Evolutionary conservation across 2,888 invertebrate genomes (phyloP).

Genomic region (Heliconius erato): DNA sequence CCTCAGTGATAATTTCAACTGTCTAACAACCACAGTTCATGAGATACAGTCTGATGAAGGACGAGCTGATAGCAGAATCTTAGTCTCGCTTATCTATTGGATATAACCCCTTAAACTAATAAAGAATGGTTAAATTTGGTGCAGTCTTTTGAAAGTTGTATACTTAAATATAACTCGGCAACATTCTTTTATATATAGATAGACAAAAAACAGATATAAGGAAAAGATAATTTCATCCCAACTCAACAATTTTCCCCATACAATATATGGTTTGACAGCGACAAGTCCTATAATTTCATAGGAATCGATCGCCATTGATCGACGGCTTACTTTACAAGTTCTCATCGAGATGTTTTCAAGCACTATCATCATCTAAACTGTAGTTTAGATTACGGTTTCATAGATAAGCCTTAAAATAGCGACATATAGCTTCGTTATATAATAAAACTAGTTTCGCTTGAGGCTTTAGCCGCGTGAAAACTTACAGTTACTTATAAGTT

Average conservation of each 20-base stretch:
- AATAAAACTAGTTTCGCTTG: neutral
- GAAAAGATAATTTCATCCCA: neutral
- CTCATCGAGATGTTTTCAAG: constrained; percentile 18
- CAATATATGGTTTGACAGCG: constrained; percentile 13
- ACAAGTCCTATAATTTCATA: constrained; percentile 30
- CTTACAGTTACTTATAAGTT: no score
- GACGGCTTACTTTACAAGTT: constrained; percentile 22
- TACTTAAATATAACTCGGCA: no score
- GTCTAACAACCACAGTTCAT: no score
- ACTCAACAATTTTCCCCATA: neutral
- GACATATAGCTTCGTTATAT: neutral
- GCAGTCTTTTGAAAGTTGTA: no score
- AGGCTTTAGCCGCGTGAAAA: neutral
- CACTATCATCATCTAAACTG: constrained; percentile 28
- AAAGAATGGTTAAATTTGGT: no score
- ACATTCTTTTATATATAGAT: neutral
- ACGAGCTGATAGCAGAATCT: no score
- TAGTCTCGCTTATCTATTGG: no score
- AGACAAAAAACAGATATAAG: neutral
- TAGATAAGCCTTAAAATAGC: neutral
- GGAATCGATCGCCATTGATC: constrained; percentile 22
- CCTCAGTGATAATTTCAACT: no score
- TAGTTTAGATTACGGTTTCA: constrained; percentile 9
- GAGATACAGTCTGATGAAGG: no score
- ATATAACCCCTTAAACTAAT: no score